Conservation (phyloP, 2,113 vertebrate species). For the Rhinolophus sinicus region DNA sequence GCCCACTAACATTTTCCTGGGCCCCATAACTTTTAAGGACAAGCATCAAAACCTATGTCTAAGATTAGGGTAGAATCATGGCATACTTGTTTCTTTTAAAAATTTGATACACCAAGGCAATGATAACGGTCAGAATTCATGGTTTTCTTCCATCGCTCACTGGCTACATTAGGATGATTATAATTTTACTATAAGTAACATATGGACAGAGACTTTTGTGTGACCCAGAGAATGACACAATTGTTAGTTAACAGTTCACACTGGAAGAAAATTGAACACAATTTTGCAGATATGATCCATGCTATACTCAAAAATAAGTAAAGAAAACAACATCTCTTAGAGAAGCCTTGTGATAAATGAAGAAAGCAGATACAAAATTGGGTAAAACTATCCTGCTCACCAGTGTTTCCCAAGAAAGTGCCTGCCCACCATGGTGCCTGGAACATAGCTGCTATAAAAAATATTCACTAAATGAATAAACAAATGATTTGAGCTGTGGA, state of each 20-base stretch:
- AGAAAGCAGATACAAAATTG: background rate
- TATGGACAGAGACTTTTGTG: background rate
- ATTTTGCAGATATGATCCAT: background rate
- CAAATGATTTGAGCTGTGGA: background rate
- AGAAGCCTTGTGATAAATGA: background rate
- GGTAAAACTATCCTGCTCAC: background rate
- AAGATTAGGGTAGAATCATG: background rate
- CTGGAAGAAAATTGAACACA: background rate
- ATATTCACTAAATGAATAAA: background rate
- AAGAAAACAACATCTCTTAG: background rate
- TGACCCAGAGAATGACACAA: background rate
- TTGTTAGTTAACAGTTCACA: background rate
- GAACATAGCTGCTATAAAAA: background rate
- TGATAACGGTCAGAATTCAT: background rate
- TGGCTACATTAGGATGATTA: background rate
- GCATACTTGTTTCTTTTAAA: background rate
- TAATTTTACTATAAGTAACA: background rate
- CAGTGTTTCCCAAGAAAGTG: background rate
- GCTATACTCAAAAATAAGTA: background rate
- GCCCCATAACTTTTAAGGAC: background rate
- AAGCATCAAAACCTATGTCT: background rate
- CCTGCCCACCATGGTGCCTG: rapidly evolving
- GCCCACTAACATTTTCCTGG: background rate
- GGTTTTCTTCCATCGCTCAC: background rate
- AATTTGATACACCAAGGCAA: background rate